Percentiles rank a stretch among this genome's conserved stretches.
Evolutionary conservation across 2,797 vertebrate genomes (phyloP).

Genomic region (Gallinago stenura): DNA sequence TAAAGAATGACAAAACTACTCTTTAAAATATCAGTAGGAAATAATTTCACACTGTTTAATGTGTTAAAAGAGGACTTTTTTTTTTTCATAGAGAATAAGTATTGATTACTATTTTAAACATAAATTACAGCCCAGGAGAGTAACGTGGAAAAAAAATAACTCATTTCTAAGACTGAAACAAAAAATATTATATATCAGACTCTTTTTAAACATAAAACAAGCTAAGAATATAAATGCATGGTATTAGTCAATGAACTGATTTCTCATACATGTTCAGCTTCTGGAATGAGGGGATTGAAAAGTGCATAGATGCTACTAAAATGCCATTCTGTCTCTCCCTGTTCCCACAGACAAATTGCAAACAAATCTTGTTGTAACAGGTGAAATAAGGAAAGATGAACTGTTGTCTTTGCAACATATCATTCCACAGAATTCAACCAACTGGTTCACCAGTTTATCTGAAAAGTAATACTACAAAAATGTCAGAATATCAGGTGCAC

Average conservation of each 20-base stretch:
- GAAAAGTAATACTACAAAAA: not conserved
- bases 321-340: not conserved
- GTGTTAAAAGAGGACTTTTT: not conserved
- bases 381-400: not conserved
- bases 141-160: not conserved
- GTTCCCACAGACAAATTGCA: not conserved
- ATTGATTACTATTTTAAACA: not conserved
- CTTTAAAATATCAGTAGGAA: not conserved
- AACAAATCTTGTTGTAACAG: not conserved
- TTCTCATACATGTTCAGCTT: not conserved
- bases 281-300: not conserved
- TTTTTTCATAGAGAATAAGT: not conserved
- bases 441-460: not conserved
- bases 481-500: not conserved
- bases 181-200: not conserved
- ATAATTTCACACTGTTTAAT: not conserved
- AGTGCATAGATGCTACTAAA: not conserved
- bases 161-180: not conserved
- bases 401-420: not conserved
- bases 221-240: not conserved
- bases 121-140: not conserved
- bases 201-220: not conserved
- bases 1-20: not conserved
- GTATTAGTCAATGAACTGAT: not conserved
- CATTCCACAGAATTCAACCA: not conserved